Evolutionary conservation across 2,888 invertebrate species (phyloP), one percentile per base, ranked within the genome.

Genomic region (Saturnia japonica): DNA sequence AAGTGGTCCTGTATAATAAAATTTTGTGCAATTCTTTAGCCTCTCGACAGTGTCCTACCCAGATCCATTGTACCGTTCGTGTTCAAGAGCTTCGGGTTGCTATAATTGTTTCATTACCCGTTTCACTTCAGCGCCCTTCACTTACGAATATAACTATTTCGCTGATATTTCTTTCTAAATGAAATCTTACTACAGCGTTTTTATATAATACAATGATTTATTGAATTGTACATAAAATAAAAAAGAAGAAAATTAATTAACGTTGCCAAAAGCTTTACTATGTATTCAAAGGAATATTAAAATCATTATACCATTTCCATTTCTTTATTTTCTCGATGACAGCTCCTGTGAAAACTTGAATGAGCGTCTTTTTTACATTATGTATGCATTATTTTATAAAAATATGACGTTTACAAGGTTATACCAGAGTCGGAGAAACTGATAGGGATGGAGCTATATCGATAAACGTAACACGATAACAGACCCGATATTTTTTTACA

Each of bases 1-100:
- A 82, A 87, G 87, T 85, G 80, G 75, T 11, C 78, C 77, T 79
- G 84, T 84, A 89, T 86, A 87, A 88, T 85, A 88, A 84, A 86
- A 85, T 81, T 82, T 83, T 85, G 81, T 84, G 81, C 82, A 82
- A 83, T 84, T 84, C 81, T 84, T 83, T 79, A 78, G 76, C 75
- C 80, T 74, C 84, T 85, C 75, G 72, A 83, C 80, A 77, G 75
- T 84, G 81, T 85, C 84, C 85, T 77, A 79, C 77, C 71, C 79
- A 78, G 78, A 78, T 75, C 85, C 80, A 85, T 87, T 88, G 85
- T 85, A 75, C 75, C 75, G 78, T 77, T 78, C 84, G 80, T 84
- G 85, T 84, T 87, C 80, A 81, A 88, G 86, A 78, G 81, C 78
- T 80, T 82, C 73, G 78, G 79, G 78, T 81, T 78, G 80, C 77